phyloP scores from a whole-genome alignment of 2,797 vertebrate genomes.

The Phoebastria nigripes region DNA sequence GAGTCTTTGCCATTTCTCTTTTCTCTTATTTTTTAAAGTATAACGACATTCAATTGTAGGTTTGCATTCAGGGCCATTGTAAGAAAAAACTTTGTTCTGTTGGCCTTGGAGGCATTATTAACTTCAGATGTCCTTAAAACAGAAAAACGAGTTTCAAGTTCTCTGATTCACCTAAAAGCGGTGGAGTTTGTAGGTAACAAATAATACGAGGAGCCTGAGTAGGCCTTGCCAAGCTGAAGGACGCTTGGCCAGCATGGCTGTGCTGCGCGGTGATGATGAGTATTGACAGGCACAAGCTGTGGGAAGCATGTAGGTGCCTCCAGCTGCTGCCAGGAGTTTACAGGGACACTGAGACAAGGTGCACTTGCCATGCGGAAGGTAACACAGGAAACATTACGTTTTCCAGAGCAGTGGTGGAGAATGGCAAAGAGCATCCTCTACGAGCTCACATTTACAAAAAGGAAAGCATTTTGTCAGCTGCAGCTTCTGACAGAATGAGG shows the following conservation, averaged over 20 bases:
- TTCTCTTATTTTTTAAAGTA: background rate
- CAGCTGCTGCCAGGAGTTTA: background rate
- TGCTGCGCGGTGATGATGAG: background rate
- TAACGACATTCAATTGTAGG: background rate
- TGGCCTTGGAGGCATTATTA: background rate
- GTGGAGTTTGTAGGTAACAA: background rate
- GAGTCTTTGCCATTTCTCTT: background rate
- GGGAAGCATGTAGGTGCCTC: background rate
- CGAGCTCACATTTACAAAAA: background rate
- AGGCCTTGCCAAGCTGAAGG: background rate
- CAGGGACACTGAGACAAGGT: background rate
- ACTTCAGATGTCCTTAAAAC: background rate
- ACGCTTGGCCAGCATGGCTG: background rate
- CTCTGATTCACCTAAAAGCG: background rate
- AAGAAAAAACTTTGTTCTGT: background rate
- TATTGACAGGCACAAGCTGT: background rate
- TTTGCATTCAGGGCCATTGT: background rate
- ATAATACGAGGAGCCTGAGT: background rate
- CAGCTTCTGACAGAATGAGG: conserved; percentile 9
- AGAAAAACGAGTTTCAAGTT: background rate
- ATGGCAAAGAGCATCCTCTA: background rate
- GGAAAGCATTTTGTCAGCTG: conserved; percentile 10
- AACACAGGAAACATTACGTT: background rate
- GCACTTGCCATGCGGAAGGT: conserved; percentile 2
- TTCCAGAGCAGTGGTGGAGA: background rate